Evolutionary conservation across 2,113 vertebrate species (phyloP).

Genomic region (Hystrix brachyura): DNA sequence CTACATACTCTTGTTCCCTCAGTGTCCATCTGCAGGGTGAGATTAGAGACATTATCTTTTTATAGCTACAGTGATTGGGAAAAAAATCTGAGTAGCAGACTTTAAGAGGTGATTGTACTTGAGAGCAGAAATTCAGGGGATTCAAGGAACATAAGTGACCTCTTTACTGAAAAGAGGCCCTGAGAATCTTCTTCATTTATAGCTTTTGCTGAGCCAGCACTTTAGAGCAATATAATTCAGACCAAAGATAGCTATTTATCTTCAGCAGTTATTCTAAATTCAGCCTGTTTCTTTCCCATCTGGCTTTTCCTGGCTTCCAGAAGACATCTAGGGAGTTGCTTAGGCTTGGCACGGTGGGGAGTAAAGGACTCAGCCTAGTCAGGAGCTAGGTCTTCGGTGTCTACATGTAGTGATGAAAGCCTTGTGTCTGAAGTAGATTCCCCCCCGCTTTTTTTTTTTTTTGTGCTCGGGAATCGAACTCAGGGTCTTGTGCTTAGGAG

Average conservation of each 20-base stretch:
- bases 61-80: background rate
- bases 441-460: background rate
- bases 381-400: background rate
- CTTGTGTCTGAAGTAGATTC: background rate
- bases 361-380: background rate
- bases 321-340: background rate
- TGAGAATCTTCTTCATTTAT: conserved; percentile 10
- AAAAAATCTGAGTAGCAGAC: conserved; percentile 44
- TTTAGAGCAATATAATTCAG: background rate
- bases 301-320: conserved; percentile 27
- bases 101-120: conserved; percentile 20
- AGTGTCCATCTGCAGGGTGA: background rate
- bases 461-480: too few species aligned
- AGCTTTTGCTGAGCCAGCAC: background rate
- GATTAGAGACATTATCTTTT: conserved; percentile 24
- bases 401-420: background rate
- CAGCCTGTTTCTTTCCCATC: background rate
- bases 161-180: conserved; percentile 39
- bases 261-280: background rate
- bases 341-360: background rate
- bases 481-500: too few species aligned
- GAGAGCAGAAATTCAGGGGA: background rate
- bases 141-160: background rate
- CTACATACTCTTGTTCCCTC: background rate
- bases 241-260: background rate